Evolutionary conservation across 2,797 vertebrate species (phyloP), one percentile per base, ranked within the genome.

Genomic region (Oryzias dopingdopingensis): DNA sequence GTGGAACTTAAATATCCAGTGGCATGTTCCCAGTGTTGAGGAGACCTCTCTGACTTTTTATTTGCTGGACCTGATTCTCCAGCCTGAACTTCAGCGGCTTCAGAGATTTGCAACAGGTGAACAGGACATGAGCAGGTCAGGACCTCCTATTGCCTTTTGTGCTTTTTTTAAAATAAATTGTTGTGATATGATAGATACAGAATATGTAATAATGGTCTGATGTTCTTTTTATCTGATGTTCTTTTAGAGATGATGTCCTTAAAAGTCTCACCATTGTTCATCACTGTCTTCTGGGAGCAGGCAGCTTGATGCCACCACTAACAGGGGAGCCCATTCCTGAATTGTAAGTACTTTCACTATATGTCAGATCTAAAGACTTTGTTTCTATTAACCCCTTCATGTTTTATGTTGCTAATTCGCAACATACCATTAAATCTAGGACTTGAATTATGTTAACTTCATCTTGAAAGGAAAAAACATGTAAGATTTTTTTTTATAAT

Each of bases 241-340:
- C n/a, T n/a, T n/a, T n/a, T n/a, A 99, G 97, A 90, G 96, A 98
- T 87, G 96, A 98, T 64, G 92, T 98, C 77, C 93, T 97, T 0
- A 95, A 97, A 83, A 94, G 95, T 83, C 92, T 99, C 77, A 92
- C 95, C 52, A 95, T 98, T 18, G 87, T 98, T 56, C 96, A 98
- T 77, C 96, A 96, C 86, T 98, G 97, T 84, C 90, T 98, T 62
- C 92, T 97, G 62, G 97, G 97, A 79, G 96, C 96, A 37, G 96
- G 96, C 47, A 92, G 93, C 74, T 74, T 98, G 79, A 89, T 98
- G 79, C 94, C 95, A 60, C 92, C 95, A 7, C 82, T 99, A 61
- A 91, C 92, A 88, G 96, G 97, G 91, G 93, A 97, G 57, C 91
- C 89, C 24, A 90, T 98, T 49, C 80, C 93, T 76, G 92, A 94